phyloP scores from a whole-genome alignment of 2,888 invertebrate species.

The Macaria notata region DNA sequence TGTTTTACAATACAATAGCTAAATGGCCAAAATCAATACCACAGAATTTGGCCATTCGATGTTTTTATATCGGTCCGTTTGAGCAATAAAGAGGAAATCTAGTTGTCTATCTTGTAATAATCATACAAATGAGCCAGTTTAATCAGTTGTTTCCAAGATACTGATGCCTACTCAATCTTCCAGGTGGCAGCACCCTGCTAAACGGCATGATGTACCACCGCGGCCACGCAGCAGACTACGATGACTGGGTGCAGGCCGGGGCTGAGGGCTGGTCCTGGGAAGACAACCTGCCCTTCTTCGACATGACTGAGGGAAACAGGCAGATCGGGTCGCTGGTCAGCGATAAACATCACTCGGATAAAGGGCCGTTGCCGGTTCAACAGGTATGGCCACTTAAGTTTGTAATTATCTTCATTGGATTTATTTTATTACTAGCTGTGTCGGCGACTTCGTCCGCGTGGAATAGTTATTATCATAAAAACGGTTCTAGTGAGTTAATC shows the following conservation, averaged over 20 bases:
- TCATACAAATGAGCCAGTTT: too few species aligned
- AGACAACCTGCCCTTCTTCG: constrained; percentile 85
- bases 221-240: constrained; percentile 87
- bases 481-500: too few species aligned
- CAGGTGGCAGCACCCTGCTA: constrained; percentile 86
- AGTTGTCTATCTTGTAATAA: too few species aligned
- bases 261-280: constrained; percentile 88
- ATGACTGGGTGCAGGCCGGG: constrained; percentile 86
- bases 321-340: constrained; percentile 81
- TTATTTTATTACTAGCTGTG: too few species aligned
- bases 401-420: too few species aligned
- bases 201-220: constrained; percentile 93
- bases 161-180: not conserved
- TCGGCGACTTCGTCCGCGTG: too few species aligned
- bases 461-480: too few species aligned
- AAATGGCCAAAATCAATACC: too few species aligned
- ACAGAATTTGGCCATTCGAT: too few species aligned
- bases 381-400: constrained; percentile 40
- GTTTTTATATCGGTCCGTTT: too few species aligned
- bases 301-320: constrained; percentile 83
- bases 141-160: not conserved
- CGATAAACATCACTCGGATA: constrained; percentile 73
- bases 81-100: too few species aligned
- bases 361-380: constrained; percentile 82
- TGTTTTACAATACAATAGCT: too few species aligned